Evolutionary conservation across 2,113 vertebrate genomes (phyloP), one percentile per base, ranked within the genome.

Genomic region (Oreochromis aureus): DNA sequence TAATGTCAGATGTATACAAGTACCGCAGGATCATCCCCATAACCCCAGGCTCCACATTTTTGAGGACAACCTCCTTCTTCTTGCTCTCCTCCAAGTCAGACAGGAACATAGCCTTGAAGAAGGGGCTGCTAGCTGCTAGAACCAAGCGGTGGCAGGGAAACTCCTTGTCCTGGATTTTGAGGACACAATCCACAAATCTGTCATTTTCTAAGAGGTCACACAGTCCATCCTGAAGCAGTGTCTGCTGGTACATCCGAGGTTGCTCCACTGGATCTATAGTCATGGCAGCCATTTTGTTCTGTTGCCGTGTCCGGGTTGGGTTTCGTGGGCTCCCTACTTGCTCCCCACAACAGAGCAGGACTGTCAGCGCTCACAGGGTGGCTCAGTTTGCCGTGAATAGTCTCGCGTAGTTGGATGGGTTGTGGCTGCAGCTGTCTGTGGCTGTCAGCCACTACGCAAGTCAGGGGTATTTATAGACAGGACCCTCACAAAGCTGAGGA

Each of bases 151-250:
- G 98, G 91, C 98, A 99, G 1, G 97, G 98, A 80, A 99, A 98
- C 91, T 98, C 97, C 61, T 96, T 96, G 83, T 97, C 98, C 7
- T 97, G 96, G 34, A 97, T 97, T 87, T 97, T 98, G 27, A 99
- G 96, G 51, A 98, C 95, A 0, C 98, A 99, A 91, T 99, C 98
- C 83, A 99, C 97, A 87, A 99, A 98, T 92, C 97, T 98, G 58
- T 97, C 96, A 61, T 97, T 97, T 93, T 99, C 98, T 92, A 99
- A 82, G 93, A 99, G 97, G 89, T 99, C 98, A 83, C 98, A 98
- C 76, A 99, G 96, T n/a, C 98, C 98, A 0, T 98, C 98, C 93
- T 99, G 98, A 76, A 99, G 98, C n/a, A 99, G 96, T 0, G 97
- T 98, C 94, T 98, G 98, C 90, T 99, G 98, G 96, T 99, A 99